Conservation (phyloP, 2,888 invertebrate genomes). For the Lagria hirta region DNA sequence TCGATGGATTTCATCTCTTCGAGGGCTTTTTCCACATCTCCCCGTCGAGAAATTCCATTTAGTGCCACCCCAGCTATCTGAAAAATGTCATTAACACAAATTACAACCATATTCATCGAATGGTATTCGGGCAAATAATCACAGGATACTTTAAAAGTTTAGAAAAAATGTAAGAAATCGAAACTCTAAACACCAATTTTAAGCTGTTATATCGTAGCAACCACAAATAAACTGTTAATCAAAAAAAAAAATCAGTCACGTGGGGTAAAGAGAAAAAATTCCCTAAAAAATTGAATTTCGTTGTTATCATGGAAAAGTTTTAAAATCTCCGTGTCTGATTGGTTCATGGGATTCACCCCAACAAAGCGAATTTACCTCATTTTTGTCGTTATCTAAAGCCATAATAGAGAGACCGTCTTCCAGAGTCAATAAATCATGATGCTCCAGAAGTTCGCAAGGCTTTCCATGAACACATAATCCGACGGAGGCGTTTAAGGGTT, state of each 20-base stretch:
- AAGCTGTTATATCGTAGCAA: too few species aligned
- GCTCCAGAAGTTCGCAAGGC: slow-evolving; percentile 71
- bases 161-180: too few species aligned
- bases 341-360: too few species aligned
- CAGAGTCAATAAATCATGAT: slow-evolving; percentile 71
- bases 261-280: too few species aligned
- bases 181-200: too few species aligned
- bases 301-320: too few species aligned
- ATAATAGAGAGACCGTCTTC: slow-evolving; percentile 73
- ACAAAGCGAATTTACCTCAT: slow-evolving; percentile 52
- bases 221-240: too few species aligned
- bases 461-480: slow-evolving; percentile 70
- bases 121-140: too few species aligned
- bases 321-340: too few species aligned
- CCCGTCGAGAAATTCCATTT: slow-evolving; percentile 73
- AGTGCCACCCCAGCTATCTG: slow-evolving; percentile 78
- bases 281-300: neutral
- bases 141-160: too few species aligned
- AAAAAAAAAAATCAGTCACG: too few species aligned
- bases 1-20: slow-evolving; percentile 66
- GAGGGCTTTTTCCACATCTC: slow-evolving; percentile 70
- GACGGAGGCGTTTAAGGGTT: slow-evolving; percentile 80
- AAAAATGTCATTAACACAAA: slow-evolving; percentile 42
- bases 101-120: too few species aligned
- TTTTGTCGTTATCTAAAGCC: slow-evolving; percentile 61